Percentiles rank a stretch among this genome's conserved stretches.
Evolutionary conservation across 2,888 invertebrate species (phyloP).

Genomic region (Philonicus albiceps): DNA sequence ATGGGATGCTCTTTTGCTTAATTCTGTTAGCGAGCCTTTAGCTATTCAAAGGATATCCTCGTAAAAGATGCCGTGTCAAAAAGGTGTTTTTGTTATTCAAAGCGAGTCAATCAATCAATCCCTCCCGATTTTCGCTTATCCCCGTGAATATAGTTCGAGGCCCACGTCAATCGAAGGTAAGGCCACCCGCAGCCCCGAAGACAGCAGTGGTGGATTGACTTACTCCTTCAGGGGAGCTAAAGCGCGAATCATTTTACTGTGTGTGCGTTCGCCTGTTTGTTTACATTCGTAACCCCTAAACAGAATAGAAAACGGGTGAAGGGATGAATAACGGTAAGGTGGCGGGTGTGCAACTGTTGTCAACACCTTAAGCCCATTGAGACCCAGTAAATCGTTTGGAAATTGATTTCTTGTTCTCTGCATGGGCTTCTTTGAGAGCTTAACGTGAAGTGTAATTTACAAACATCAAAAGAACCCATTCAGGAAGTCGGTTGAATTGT

Average conservation of each 20-base stretch:
- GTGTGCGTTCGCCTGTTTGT: background rate
- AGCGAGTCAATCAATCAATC: slow-evolving; percentile 37
- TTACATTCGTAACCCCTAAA: background rate
- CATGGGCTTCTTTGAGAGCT: slow-evolving; percentile 20
- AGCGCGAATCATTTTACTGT: background rate
- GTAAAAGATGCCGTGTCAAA: slow-evolving; percentile 10
- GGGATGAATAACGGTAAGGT: background rate
- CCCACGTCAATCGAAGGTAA: background rate
- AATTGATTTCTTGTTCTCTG: slow-evolving; percentile 47
- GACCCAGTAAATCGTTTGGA: slow-evolving; percentile 46
- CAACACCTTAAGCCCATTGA: slow-evolving; percentile 47
- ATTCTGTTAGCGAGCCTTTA: slow-evolving; percentile 11
- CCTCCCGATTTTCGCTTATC: background rate
- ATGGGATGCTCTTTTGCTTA: slow-evolving; percentile 32
- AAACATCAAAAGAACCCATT: slow-evolving; percentile 37
- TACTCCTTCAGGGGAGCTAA: background rate
- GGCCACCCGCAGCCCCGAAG: background rate
- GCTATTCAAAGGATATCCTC: slow-evolving; percentile 9
- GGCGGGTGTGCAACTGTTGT: slow-evolving; percentile 21
- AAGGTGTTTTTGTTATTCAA: slow-evolving; percentile 29
- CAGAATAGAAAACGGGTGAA: background rate
- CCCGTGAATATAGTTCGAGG: background rate
- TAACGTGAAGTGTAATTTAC: slow-evolving; percentile 47
- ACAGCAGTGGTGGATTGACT: background rate
- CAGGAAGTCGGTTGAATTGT: slow-evolving; percentile 32